Base-by-base conservation (phyloP, 64 coral and sea anemone genomes). In the Pocillopora damicornis region DNA sequence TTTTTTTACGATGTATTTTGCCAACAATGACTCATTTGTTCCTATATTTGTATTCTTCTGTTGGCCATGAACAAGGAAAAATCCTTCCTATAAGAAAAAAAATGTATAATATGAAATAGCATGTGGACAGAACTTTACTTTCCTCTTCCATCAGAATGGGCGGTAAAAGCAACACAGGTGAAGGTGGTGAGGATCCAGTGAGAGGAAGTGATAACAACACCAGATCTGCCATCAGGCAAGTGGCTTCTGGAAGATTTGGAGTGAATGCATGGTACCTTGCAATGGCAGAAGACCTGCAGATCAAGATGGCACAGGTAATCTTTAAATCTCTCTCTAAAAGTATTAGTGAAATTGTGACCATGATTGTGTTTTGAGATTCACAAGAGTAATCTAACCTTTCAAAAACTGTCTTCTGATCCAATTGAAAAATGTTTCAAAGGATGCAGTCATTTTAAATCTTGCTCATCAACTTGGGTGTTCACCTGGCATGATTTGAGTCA, bases 241-340 rank as follows among this genome's bases (percentile, higher is more conserved):
- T 98, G 25, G 95, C 95, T 36, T 98, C 95, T 6, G 95, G 95
- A 78, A 81, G 95, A 15, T 98, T 98, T 78, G 95, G 95, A 56
- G 95, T 98, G 23, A 94, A 89, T 66, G 89, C 91, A 25, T 85
- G 87, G 80, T 98, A 94, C 9, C 78, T 98, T 6, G 93, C 95
- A 61, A 89, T 89, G 26, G 93, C 96, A 14, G 87, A 91, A 59
- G 96, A 98, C 58, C 68, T 98, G 18, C 96, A 98, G 69, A 98
- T 98, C 74, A 98, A 98, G 90, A 98, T 98, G 96, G 96, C 96
- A 8, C 96, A 98, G 81, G 96, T 98, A 71, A 73, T 75, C 61
- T 26, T 17, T 17, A 9, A 22, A 42, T 20, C 14, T 69, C 66
- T 69, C 7, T 69, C 1, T 69, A 25, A 1, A 25, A 5, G 22